Evolutionary conservation across 2,797 vertebrate species (phyloP).

Genomic region (Trachurus trachurus): DNA sequence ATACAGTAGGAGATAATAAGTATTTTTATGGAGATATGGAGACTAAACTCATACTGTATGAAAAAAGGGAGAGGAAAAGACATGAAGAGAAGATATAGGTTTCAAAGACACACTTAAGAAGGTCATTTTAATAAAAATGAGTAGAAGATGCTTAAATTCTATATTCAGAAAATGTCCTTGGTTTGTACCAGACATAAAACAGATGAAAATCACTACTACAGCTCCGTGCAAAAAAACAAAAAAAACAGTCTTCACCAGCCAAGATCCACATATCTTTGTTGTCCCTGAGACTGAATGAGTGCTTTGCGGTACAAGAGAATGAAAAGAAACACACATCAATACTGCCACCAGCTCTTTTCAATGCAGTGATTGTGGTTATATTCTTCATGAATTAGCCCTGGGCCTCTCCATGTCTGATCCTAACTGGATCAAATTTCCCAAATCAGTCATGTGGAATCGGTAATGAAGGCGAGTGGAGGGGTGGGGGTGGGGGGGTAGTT

Average conservation of each 20-base stretch:
- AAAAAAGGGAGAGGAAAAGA: background rate
- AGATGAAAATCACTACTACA: background rate
- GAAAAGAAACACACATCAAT: slow-evolving; percentile 58
- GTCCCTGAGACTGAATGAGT: slow-evolving; percentile 61
- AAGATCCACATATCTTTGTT: slow-evolving; percentile 53
- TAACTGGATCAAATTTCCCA: slow-evolving; percentile 56
- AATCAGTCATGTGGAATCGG: slow-evolving; percentile 58
- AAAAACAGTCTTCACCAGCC: slow-evolving; percentile 39
- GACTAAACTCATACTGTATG: background rate
- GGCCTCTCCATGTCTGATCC: slow-evolving; percentile 40
- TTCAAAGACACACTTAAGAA: background rate
- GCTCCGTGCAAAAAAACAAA: slow-evolving; percentile 6
- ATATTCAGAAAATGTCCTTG: slow-evolving; percentile 10
- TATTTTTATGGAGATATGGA: background rate
- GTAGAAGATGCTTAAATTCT: background rate
- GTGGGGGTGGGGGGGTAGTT: background rate
- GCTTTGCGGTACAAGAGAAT: slow-evolving; percentile 32
- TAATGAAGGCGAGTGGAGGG: slow-evolving; percentile 35
- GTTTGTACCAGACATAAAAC: slow-evolving; percentile 5
- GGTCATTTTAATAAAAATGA: too few species aligned
- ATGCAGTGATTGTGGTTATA: slow-evolving; percentile 36
- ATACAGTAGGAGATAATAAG: too few species aligned
- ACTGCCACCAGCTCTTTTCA: slow-evolving; percentile 53
- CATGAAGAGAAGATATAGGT: background rate
- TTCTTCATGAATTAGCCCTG: slow-evolving; percentile 56